Evolutionary conservation across 2,113 vertebrate genomes (phyloP), one percentile per base, ranked within the genome.

Genomic region (Tonatia bakeri): DNA sequence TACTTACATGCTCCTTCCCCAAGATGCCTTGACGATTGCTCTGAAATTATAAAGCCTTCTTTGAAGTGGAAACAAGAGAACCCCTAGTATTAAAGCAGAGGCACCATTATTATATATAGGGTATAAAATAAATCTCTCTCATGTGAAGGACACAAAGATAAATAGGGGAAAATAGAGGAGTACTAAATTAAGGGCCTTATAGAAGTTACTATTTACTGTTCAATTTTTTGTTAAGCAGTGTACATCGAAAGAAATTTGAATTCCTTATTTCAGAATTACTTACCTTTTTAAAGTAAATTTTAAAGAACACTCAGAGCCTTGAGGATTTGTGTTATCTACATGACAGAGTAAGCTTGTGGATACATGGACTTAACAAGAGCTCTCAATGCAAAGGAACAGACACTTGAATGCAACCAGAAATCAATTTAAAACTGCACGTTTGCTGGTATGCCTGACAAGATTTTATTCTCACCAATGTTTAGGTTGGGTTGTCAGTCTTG

Each of bases 211-310:
- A 72, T 73, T 88, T 91, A 61, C 33, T 1, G 5, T 77, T 93
- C 50, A 80, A 85, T 76, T 33, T 87, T 94, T 96, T 69, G 65
- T 20, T 87, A 96, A 94, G 47, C 93, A 86, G 92, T 59, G 20
- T 92, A 90, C 40, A 86, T 88, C 40, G 70, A 73, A 96, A 87
- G 65, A 95, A 17, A 89, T 76, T 52, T 84, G 50, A 75, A 89
- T 92, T 93, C 94, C 61, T 73, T 73, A 33, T 97, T 91, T 90
- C 8, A 28, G 90, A 72, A 84, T 67, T 43, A 73, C 40, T 83
- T 87, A 64, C 52, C 89, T 92, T 93, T 80, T 76, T 22, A 56
- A 91, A 52, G 52, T 79, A 59, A 91, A 90, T 83, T 76, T 93
- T 93, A 83, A 86, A 88, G 67, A 69, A 24, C 31, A 72, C 15